These are phyloP conservation scores for Acanthosoma haemorrhoidale DNA, from an alignment of 2,888 invertebrate genomes.

Conservation along the genomic window DNA sequence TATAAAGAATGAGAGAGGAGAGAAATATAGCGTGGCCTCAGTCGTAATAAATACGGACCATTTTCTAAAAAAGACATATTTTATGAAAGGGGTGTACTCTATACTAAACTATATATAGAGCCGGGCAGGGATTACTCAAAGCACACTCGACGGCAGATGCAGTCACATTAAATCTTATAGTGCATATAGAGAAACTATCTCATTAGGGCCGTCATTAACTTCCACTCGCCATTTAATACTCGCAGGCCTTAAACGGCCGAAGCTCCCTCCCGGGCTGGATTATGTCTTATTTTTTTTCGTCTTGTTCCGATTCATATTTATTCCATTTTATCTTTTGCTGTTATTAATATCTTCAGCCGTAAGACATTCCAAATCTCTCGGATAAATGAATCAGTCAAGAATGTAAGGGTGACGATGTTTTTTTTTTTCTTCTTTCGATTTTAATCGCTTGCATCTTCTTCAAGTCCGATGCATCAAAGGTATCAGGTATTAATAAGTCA, in stretches of 20 bases:
- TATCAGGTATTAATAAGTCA: background rate
- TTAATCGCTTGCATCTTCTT: background rate
- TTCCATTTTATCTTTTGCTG: background rate
- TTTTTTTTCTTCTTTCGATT: too few species aligned
- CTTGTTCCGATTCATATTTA: background rate
- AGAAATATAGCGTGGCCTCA: background rate
- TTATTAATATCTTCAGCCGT: background rate
- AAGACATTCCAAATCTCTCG: too few species aligned
- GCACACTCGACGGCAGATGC: background rate
- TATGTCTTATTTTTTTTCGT: background rate
- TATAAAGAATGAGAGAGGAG: background rate
- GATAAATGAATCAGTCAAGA: background rate
- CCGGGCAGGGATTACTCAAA: background rate
- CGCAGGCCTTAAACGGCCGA: background rate
- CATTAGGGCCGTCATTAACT: background rate
- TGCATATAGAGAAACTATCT: background rate
- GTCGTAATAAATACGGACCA: background rate
- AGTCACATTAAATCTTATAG: background rate
- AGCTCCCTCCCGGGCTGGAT: background rate
- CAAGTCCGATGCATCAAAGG: background rate
- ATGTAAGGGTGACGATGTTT: background rate
- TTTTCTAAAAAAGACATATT: background rate
- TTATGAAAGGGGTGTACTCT: background rate
- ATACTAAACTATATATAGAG: background rate
- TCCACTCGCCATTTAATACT: background rate